Evolutionary conservation across 2,113 vertebrate genomes (phyloP).

Genomic region (Romanogobio albipinnatus): DNA sequence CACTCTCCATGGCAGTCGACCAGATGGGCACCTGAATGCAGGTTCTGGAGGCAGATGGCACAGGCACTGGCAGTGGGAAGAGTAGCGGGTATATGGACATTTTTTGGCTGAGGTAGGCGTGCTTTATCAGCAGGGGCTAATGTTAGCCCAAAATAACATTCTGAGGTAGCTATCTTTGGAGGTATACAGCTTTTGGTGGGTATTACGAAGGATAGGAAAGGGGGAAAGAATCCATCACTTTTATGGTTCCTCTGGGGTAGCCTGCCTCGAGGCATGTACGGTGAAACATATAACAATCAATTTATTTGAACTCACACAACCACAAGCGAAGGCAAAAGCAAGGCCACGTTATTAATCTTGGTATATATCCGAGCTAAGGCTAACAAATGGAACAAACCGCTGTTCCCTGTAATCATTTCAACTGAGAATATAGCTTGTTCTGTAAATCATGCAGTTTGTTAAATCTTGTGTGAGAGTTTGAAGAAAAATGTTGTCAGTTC

Average conservation of each 20-base stretch:
- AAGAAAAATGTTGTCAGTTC: conserved; percentile 5
- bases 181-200: conserved; percentile 59
- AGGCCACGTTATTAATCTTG: conserved; percentile 62
- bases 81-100: conserved; percentile 44
- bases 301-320: conserved; percentile 48
- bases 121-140: conserved; percentile 64
- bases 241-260: conserved; percentile 56
- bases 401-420: conserved; percentile 27
- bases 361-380: conserved; percentile 60
- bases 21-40: conserved; percentile 57
- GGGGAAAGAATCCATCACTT: conserved; percentile 21
- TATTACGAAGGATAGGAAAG: conserved; percentile 17
- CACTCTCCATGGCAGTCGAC: conserved; percentile 63
- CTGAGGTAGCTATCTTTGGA: conserved; percentile 79
- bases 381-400: conserved; percentile 24
- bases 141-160: conserved; percentile 62
- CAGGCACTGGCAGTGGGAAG: conserved; percentile 60
- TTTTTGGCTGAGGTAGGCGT: conserved; percentile 67
- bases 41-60: conserved; percentile 56
- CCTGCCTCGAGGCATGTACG: conserved; percentile 60
- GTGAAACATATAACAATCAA: conserved; percentile 56
- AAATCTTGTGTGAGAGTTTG: not conserved
- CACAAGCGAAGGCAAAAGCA: conserved; percentile 58
- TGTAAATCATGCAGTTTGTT: not conserved
- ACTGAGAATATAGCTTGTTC: conserved; percentile 12